Evolutionary conservation across 2,888 invertebrate genomes (phyloP).

Genomic region (Drosophila monieri): DNA sequence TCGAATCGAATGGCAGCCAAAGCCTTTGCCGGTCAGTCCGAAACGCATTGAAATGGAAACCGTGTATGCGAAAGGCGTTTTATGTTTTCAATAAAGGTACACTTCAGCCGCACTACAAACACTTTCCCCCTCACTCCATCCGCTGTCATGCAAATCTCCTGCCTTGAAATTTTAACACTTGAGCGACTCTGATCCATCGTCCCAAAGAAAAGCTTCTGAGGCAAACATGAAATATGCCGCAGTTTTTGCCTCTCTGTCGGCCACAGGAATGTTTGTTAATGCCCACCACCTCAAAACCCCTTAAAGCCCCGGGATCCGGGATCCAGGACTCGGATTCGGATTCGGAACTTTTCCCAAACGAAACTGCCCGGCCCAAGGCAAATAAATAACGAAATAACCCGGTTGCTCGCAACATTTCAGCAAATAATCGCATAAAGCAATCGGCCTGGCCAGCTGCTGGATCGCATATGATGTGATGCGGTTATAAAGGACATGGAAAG

Average conservation of each 20-base stretch:
- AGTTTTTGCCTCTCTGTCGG: constrained; percentile 58
- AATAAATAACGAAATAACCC: constrained; percentile 70
- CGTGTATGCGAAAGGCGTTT: constrained; percentile 55
- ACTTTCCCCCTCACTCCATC: background rate
- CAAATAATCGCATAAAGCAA: constrained; percentile 80
- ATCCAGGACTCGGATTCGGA: background rate
- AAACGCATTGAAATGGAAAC: constrained; percentile 53
- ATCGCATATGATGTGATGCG: constrained; percentile 62
- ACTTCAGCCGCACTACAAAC: constrained; percentile 16
- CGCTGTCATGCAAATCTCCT: constrained; percentile 69
- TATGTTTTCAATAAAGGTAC: constrained; percentile 75
- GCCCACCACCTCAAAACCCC: constrained; percentile 36
- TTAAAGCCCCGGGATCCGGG: background rate
- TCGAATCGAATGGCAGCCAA: constrained; percentile 33
- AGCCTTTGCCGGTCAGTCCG: constrained; percentile 6
- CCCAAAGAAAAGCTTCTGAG: constrained; percentile 43
- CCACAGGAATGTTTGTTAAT: constrained; percentile 68
- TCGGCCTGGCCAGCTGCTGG: constrained; percentile 65
- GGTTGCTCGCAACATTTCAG: constrained; percentile 72
- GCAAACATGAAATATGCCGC: constrained; percentile 78
- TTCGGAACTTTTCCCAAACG: constrained; percentile 1
- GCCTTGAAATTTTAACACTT: constrained; percentile 74
- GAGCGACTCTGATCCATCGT: constrained; percentile 62
- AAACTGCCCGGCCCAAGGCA: constrained; percentile 52
- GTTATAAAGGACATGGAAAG: background rate